Base-by-base conservation (phyloP, 2,797 vertebrate genomes). In the Remorina albescens region DNA sequence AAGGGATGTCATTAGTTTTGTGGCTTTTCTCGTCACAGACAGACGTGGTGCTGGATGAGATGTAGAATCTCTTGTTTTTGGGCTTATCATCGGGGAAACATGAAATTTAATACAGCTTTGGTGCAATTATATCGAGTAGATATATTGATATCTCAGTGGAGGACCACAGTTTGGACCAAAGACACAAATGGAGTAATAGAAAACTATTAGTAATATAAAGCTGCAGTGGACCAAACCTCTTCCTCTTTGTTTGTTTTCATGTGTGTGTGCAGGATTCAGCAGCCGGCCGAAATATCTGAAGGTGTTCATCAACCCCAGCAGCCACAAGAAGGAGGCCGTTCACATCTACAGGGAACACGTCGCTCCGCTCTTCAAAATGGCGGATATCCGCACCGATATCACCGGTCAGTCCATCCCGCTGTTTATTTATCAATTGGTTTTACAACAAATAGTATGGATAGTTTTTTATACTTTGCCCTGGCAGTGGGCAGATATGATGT, bases 261-360 rank as follows among this genome's bases (percentile, higher is more conserved):
- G 63, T 42, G 53, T 60, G 34, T 49, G 1, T 25, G 19, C 32
- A 90, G 90, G 65, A 7, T 75, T 84, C 66, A 83, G 68, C 34
- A 67, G 19, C n/a, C 89, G 91, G 32, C 98, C 97, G 57, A 96
- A 93, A 83, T 95, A 90, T 28, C 86, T 99, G 39, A 98, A 98
- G 91, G 94, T 99, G 41, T 95, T 99, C 69, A 95, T 99, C 79
- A 99, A 99, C 89, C 96, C 98, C 26, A 92, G 86, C 80, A 98
- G 98, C 85, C 96, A 98, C 88, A 97, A 93, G 88, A 97, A 95
- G 88, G 96, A 98, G 91, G 96, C 97, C 0, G 78, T 93, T 23
- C 92, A 92, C 54, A 74, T 98, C 91, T 99, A 98, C 92, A 91
- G 93, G 71, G 95, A 96, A 13, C 93, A 96, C 32, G 96, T 99